A percentile compares a stretch with the other conserved stretches of the same genome.
phyloP scores from a whole-genome alignment of 2,888 invertebrate species.

The Beris chalybata region DNA sequence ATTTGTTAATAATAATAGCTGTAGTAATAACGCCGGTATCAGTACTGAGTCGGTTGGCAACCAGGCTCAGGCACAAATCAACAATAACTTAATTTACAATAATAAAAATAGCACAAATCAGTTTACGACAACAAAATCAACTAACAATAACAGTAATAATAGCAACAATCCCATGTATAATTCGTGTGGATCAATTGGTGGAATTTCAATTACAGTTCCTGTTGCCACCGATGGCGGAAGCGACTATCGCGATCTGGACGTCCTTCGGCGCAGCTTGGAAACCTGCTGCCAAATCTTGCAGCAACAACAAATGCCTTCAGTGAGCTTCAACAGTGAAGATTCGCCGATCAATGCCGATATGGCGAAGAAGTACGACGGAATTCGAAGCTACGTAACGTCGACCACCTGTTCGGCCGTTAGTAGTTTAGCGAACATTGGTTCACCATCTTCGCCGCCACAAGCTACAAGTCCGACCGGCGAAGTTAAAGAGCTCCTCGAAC shows the following conservation, averaged over 20 bases:
- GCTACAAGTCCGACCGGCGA: conserved; percentile 81
- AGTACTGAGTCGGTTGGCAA: conserved; percentile 29
- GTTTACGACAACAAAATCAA: conserved; percentile 41
- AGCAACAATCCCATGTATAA: conserved; percentile 46
- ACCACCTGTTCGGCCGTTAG: conserved; percentile 69
- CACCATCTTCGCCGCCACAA: conserved; percentile 74
- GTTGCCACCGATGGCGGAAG: conserved; percentile 43
- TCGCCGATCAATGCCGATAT: conserved; percentile 45
- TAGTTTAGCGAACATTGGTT: conserved; percentile 67
- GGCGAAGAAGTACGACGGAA: conserved; percentile 45
- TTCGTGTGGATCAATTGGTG: conserved; percentile 49
- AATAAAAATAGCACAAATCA: conserved; percentile 48
- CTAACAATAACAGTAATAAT: conserved; percentile 12
- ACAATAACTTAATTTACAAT: conserved; percentile 46
- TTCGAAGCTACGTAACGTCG: conserved; percentile 56
- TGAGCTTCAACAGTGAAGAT: conserved; percentile 43
- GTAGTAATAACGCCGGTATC: conserved; percentile 31
- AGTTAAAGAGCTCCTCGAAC: conserved; percentile 71
- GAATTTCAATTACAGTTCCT: conserved; percentile 49
- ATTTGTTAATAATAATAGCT: conserved; percentile 52
- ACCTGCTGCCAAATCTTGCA: conserved; percentile 53
- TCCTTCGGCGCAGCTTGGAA: conserved; percentile 50
- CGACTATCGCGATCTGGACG: conserved; percentile 47
- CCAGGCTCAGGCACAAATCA: conserved; percentile 41
- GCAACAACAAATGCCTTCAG: conserved; percentile 45